Percentiles rank a stretch among this genome's conserved stretches.
These are phyloP conservation scores for Acyrthosiphon pisum DNA, from an alignment of 1,140 invertebrate genomes.

Conservation along the genomic window DNA sequence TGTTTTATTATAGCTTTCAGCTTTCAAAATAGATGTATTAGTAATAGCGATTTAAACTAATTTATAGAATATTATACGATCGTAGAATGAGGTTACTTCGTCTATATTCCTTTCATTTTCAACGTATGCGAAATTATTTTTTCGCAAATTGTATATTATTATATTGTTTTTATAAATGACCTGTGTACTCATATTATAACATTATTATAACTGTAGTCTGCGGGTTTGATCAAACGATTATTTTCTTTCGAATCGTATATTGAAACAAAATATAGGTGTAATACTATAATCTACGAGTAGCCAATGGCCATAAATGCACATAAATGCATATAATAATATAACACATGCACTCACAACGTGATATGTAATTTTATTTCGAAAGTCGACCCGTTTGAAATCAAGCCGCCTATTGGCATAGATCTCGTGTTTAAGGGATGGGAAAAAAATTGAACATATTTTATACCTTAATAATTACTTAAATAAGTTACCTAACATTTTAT, in stretches of 20 bases:
- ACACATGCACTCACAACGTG: background rate
- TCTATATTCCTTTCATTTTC: background rate
- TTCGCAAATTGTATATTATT: background rate
- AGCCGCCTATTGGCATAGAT: background rate
- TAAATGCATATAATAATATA: background rate
- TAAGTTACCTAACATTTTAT: background rate
- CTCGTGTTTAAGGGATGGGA: background rate
- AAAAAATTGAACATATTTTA: background rate
- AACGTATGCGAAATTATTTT: background rate
- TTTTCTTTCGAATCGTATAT: background rate
- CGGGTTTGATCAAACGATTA: background rate
- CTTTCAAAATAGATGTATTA: background rate
- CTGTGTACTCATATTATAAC: background rate
- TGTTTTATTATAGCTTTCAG: background rate
- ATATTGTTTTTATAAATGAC: background rate
- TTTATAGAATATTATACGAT: background rate
- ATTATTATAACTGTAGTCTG: background rate
- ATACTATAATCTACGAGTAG: background rate
- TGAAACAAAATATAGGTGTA: background rate
- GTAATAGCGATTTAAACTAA: background rate
- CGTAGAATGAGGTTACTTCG: background rate
- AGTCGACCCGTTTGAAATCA: background rate
- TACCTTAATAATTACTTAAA: background rate
- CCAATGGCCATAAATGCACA: background rate
- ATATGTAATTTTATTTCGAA: background rate